These are phyloP conservation scores for Eupristina koningsbergeri DNA, from an alignment of 1,140 invertebrate species.

Conservation along the genomic window DNA sequence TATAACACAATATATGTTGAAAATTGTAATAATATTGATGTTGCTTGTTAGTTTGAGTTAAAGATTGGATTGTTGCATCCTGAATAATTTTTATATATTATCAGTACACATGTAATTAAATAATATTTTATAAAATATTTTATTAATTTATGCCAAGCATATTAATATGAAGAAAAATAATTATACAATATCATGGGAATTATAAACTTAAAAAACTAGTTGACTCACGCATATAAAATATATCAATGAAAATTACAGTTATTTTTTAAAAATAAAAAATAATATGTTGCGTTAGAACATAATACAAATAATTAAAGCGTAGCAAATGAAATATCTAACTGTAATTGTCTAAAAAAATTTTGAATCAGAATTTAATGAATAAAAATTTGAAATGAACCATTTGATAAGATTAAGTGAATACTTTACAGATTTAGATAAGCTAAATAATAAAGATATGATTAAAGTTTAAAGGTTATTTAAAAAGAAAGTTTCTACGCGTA, in stretches of 20 bases:
- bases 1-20: no score
- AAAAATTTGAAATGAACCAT: background rate
- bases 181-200: background rate
- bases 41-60: no score
- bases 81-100: no score
- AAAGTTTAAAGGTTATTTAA: conserved; percentile 15
- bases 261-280: background rate
- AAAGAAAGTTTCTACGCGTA: background rate
- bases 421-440: conserved; percentile 4
- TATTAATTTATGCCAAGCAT: no score
- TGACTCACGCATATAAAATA: background rate
- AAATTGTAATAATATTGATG: no score
- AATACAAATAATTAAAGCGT: background rate
- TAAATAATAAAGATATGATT: background rate
- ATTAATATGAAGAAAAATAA: no score
- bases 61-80: no score
- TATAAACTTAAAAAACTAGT: background rate
- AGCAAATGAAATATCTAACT: background rate
- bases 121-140: no score
- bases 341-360: background rate
- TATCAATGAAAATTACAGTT: background rate
- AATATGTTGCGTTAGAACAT: background rate
- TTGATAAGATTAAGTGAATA: conserved; percentile 1
- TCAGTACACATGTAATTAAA: no score
- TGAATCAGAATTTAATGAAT: background rate